These are phyloP conservation scores for Carettochelys insculpta DNA, from an alignment of 2,113 vertebrate species.

Conservation along the genomic window DNA sequence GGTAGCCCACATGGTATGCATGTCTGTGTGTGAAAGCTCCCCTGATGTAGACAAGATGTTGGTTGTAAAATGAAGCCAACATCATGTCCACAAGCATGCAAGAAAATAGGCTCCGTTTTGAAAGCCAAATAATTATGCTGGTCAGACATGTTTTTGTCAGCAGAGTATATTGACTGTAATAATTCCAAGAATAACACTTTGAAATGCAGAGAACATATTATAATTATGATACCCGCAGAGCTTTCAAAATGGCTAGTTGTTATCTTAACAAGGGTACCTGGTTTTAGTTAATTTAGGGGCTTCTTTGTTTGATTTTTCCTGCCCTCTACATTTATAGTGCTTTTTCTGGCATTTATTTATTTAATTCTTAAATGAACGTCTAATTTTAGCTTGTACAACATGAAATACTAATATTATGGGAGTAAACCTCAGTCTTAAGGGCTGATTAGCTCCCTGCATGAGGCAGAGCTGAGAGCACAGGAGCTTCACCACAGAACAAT, in stretches of 20 bases:
- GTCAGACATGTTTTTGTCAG: slow-evolving; percentile 48
- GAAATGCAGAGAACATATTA: slow-evolving; percentile 33
- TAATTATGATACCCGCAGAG: not conserved
- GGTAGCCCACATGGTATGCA: slow-evolving; percentile 81
- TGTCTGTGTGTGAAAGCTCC: slow-evolving; percentile 80
- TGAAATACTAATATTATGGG: not conserved
- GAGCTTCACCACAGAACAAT: not conserved
- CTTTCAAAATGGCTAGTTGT: slow-evolving; percentile 43
- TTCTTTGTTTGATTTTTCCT: slow-evolving; percentile 44
- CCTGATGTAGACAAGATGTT: slow-evolving; percentile 86
- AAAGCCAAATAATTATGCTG: slow-evolving; percentile 19
- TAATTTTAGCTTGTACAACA: slow-evolving; percentile 7
- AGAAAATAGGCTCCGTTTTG: slow-evolving; percentile 64
- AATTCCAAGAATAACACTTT: slow-evolving; percentile 57
- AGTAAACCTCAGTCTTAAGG: not conserved
- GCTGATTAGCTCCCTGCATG: not conserved
- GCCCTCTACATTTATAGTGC: slow-evolving; percentile 23
- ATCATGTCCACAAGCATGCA: slow-evolving; percentile 83
- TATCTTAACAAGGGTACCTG: not conserved
- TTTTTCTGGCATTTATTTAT: slow-evolving; percentile 42
- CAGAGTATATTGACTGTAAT: slow-evolving; percentile 46
- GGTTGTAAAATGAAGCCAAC: slow-evolving; percentile 81
- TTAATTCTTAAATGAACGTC: not conserved
- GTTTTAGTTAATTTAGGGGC: slow-evolving; percentile 32
- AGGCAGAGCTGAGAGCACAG: not conserved